Conservation (phyloP, 2,113 vertebrate genomes). For the Geococcyx californianus region DNA sequence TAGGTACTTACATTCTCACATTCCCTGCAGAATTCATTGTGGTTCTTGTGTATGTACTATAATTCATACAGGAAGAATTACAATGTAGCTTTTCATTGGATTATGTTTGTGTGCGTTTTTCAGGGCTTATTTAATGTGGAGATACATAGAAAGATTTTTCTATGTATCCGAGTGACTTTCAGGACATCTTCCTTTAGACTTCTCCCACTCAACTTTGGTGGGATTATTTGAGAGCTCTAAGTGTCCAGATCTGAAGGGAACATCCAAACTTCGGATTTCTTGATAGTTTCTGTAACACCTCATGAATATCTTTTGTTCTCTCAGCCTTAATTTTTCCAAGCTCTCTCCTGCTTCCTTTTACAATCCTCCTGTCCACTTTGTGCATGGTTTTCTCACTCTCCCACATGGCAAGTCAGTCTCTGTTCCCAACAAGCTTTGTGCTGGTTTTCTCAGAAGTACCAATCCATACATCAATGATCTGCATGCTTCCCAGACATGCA, state of each 20-base stretch:
- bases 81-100: not conserved
- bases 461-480: not conserved
- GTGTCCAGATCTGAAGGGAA: not conserved
- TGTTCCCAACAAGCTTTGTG: not conserved
- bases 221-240: not conserved
- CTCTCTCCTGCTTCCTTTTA: not conserved
- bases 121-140: not conserved
- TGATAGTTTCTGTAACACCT: not conserved
- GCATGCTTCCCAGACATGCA: not conserved
- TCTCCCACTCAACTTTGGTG: not conserved
- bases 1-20: slow-evolving; percentile 33
- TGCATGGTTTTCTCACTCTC: not conserved
- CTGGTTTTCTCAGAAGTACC: not conserved
- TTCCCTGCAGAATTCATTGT: not conserved
- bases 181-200: not conserved
- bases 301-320: not conserved
- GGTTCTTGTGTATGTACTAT: not conserved
- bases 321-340: not conserved
- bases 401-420: not conserved
- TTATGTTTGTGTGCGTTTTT: slow-evolving; percentile 14
- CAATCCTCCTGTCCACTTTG: not conserved
- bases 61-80: slow-evolving; percentile 9
- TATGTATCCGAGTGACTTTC: not conserved
- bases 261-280: not conserved
- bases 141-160: not conserved